Base-by-base conservation (phyloP, 2,113 vertebrate species). In the Hippoglossus stenolepis region DNA sequence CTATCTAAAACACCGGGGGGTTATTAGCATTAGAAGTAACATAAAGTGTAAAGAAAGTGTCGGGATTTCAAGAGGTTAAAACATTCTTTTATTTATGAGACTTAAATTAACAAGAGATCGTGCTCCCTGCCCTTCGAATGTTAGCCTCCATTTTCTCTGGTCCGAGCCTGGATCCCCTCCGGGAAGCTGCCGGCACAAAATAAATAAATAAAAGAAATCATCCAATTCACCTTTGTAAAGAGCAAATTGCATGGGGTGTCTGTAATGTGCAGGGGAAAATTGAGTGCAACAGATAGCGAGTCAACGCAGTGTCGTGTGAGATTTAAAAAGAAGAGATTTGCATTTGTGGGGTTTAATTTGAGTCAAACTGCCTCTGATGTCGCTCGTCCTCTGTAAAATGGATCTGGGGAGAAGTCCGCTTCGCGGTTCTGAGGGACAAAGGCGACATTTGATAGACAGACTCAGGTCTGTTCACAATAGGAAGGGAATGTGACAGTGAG, bases 301-400 rank as follows among this genome's bases (percentile, higher is more conserved):
- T 59, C 56, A 75, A 54, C 8, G 17, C 40, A 10, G 56, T 21
- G 56, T 47, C 70, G 14, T 21, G 1, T 53, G 20, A 49, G 56
- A 59, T 73, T 71, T 76, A 58, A 67, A 77, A 60, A 73, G 47
- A 18, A 54, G 64, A 75, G 68, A 89, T 85, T 79, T 75, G 31
- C 73, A 84, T 87, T 68, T 65, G 53, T 65, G 21, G 68, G 31
- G 57, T 73, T 80, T 85, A 40, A 51, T 60, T 57, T 63, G 65
- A 81, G 65, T 62, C 65, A 79, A 75, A 83, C 49, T 66, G 24
- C 60, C 18, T 77, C 47, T 83, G 65, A 80, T 67, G 67, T 64
- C 24, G 54, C 66, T 75, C 51, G 38, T 21, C 76, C 54, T 80
- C 21, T 81, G 84, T 65, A 71, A 80, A 81, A 80, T 69, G 11